Base-by-base conservation (phyloP, 2,113 vertebrate species). In the Grammatotria lemairii region DNA sequence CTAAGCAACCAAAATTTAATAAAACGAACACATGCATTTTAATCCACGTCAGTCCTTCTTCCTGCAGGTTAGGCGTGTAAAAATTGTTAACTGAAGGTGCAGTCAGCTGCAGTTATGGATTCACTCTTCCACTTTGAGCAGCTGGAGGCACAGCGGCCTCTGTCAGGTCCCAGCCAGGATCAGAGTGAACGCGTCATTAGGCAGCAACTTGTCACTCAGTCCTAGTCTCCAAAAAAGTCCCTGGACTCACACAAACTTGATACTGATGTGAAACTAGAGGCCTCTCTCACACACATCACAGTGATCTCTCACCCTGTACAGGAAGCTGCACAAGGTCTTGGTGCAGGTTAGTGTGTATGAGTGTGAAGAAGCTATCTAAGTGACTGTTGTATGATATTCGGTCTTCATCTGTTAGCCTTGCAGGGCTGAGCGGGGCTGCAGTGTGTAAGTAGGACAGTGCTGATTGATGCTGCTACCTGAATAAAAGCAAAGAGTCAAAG, bases 401-500 rank as follows among this genome's bases (percentile, higher is more conserved):
- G 17, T 49, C 23, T 33, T 81, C 38, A n/a, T 83, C 65, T 73
- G 78, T 63, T 23, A 42, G 82, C 38, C 81, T 85, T 55, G 80
- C 13, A 21, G 83, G 55, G 57, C 42, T 70, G 68, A 14, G 68
- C 51, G 42, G 82, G 87, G 87, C 86, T 87, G 73, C 84, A 47
- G 85, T 85, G 86, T 91, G 70, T 75, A 91, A 83, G 82, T 90
- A 91, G 85, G 90, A 91, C 90, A 89, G 86, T 82, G 87, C 81
- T 94, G 92, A 94, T 53, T 88, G 89, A 93, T 91, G 94, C 94
- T 94, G 92, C 94, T 96, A 96, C 91, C 91, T 94, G 87, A 96
- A 96, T 96, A 94, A 96, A 95, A 95, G 87, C 87, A 86, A 94
- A 89, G 81, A 91, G 65, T 91, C 86, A 85, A 93, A 93, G 78